These are phyloP conservation scores for Sinonovacula constricta DNA, from an alignment of 1,140 invertebrate species.

Conservation along the genomic window DNA sequence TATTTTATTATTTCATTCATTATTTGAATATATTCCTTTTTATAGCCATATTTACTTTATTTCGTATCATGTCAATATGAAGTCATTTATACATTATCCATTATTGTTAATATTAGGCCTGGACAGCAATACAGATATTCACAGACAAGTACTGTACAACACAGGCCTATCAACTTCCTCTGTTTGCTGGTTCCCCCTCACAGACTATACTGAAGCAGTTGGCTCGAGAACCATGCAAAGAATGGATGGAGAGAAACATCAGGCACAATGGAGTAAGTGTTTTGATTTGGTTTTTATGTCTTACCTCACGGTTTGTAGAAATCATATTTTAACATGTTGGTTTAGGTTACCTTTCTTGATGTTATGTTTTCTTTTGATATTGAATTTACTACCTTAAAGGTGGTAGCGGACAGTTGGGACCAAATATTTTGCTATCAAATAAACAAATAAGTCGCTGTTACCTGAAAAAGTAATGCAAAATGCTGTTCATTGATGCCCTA, in stretches of 20 bases:
- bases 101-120: constrained; percentile 60
- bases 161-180: constrained; percentile 69
- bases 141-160: constrained; percentile 70
- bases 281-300: neutral
- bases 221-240: constrained; percentile 67
- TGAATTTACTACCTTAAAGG: too few relatives aligned
- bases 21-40: too few relatives aligned
- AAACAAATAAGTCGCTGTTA: too few relatives aligned
- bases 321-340: too few relatives aligned
- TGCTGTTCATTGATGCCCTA: too few relatives aligned
- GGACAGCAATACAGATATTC: constrained; percentile 72
- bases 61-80: neutral
- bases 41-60: neutral
- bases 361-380: too few relatives aligned
- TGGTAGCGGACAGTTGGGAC: too few relatives aligned
- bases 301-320: too few relatives aligned
- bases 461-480: too few relatives aligned
- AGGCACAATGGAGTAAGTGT: constrained; percentile 60
- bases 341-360: too few relatives aligned
- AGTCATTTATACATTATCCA: neutral
- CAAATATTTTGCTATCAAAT: too few relatives aligned
- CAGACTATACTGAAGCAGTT: constrained; percentile 69
- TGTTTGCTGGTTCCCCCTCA: constrained; percentile 69
- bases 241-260: constrained; percentile 68
- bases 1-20: too few relatives aligned